Evolutionary conservation across 2,113 vertebrate species (phyloP), one percentile per base, ranked within the genome.

Genomic region (Lepidothrix coronata): DNA sequence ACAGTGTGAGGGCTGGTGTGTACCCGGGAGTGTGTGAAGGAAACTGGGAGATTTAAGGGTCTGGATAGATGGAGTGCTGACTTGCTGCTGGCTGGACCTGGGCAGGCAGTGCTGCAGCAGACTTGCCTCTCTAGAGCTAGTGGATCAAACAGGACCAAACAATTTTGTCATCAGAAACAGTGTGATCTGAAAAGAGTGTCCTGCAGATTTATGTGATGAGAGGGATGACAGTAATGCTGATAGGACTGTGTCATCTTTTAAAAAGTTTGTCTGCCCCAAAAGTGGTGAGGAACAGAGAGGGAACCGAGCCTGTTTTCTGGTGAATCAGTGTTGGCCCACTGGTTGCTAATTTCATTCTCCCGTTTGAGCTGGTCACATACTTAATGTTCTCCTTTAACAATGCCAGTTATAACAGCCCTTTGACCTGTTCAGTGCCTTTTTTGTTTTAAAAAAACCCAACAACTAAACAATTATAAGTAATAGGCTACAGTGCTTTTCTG

Each of bases 21-120:
- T 11, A 0, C 3, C 1, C 5, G 1, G 21, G 52, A 6, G 1
- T 9, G 37, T 13, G 55, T 13, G 49, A 37, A 24, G 17, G 19
- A 20, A 28, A 14, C 44, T 12, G 70, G 16, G 41, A 37, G 12
- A 10, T 17, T 11, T 8, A 37, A 54, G 23, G 9, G 27, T 14
- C 43, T 48, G 39, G 39, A 39, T 10, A 39, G 37, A 5, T 1
- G 5, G 23, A 46, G 20, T n/a, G 30, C 37, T 71, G 21, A 19
- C 67, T 27, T 22, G 7, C n/a, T 48, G 4, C 68, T 68, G 43
- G 14, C 2, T 68, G 39, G 58, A 33, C 11, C 49, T 49, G 54
- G 11, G 7, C 7, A 24, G 8, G 20, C 51, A 35, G 57, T 43
- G 46, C 57, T 89, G 52, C 37, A 67, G 23, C 27, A 27, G 16